Evolutionary conservation across 2,797 vertebrate genomes (phyloP).

Genomic region (Xiphorhynchus erythropygius): DNA sequence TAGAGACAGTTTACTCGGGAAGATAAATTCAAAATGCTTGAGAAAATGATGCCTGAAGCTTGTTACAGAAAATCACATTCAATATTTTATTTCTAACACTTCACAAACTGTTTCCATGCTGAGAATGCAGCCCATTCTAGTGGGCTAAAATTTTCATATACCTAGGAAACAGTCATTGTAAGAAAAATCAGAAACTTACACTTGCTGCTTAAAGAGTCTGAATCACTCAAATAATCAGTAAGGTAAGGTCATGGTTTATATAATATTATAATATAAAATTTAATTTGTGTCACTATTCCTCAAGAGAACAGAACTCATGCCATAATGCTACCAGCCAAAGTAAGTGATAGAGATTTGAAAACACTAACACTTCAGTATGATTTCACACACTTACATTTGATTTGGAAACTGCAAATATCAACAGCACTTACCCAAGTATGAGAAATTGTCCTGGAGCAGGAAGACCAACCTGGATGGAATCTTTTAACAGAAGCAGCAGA

Average conservation of each 20-base stretch:
- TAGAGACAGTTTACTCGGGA: neutral
- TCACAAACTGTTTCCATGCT: neutral
- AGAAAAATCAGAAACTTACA: neutral
- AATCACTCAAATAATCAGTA: neutral
- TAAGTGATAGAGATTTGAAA: neutral
- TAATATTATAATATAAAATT: neutral
- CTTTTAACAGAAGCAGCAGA: slow-evolving; percentile 90
- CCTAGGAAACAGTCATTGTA: neutral
- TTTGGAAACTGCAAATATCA: neutral
- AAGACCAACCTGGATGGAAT: slow-evolving; percentile 91
- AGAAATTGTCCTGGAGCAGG: slow-evolving; percentile 97
- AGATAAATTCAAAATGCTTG: neutral
- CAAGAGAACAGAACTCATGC: neutral
- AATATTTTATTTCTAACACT: neutral
- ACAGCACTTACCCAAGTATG: slow-evolving; percentile 87
- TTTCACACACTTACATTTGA: neutral
- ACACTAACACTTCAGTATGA: neutral
- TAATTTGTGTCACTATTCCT: neutral
- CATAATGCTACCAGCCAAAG: neutral
- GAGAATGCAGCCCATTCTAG: neutral
- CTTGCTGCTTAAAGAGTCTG: neutral
- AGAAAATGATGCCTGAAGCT: neutral
- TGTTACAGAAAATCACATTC: neutral
- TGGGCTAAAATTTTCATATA: neutral
- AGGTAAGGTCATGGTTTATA: neutral